A percentile compares a stretch with the other conserved stretches of the same genome.
Evolutionary conservation across 30 jellyfish, hydroid and myxozoan species (phyloP).

Genomic region (Aurelia coerulea): DNA sequence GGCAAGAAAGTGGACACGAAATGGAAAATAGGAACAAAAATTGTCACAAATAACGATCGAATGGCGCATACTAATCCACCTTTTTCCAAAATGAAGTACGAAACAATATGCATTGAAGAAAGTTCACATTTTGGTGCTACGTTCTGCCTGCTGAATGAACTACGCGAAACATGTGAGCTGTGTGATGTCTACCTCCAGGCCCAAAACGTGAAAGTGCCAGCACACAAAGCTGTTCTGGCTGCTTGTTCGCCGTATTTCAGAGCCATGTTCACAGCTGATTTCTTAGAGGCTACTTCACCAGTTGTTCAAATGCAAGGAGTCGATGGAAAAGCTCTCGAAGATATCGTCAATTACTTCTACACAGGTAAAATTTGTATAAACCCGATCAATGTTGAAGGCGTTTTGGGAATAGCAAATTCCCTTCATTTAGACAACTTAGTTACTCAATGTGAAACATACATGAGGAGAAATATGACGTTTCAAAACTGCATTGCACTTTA

Average conservation of each 20-base stretch:
- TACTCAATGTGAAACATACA: constrained; percentile 79
- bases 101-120: constrained; percentile 65
- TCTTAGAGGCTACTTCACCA: constrained; percentile 79
- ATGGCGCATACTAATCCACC: background rate
- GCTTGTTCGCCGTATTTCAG: constrained; percentile 98
- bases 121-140: constrained; percentile 65
- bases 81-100: constrained; percentile 65
- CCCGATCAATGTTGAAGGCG: constrained; percentile 80
- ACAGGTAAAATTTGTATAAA: constrained; percentile 71
- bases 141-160: constrained; percentile 76
- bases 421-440: constrained; percentile 73
- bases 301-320: constrained; percentile 67
- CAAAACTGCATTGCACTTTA: constrained; percentile 84
- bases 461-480: constrained; percentile 88
- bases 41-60: background rate
- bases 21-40: constrained; percentile 20
- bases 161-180: constrained; percentile 89
- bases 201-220: constrained; percentile 73
- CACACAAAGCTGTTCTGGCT: constrained; percentile 90
- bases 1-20: constrained; percentile 11
- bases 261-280: constrained; percentile 92
- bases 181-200: constrained; percentile 89
- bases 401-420: constrained; percentile 63
- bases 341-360: constrained; percentile 79
- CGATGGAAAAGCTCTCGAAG: constrained; percentile 88